Base-by-base conservation (phyloP, 2,797 vertebrate species). In the Chiropotes sagulatus region DNA sequence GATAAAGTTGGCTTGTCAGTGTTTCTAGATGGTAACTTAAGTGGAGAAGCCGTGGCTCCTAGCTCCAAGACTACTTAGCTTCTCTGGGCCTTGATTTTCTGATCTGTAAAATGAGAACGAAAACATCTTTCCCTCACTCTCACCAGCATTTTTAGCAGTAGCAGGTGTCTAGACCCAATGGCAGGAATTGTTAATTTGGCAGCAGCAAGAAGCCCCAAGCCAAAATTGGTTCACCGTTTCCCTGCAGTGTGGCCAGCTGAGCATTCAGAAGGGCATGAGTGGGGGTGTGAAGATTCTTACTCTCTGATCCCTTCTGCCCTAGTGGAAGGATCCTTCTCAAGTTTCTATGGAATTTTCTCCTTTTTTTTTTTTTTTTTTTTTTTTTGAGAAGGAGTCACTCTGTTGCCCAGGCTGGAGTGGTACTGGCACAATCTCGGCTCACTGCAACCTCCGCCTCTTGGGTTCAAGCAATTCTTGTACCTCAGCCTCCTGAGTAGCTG, bases 81-180 rank as follows among this genome's bases (percentile, higher is more conserved):
- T 78, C 44, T 79, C 76, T 87, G n/a, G 58, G 72, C 41, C 61
- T 93, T 83, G 54, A 36, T 80, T 90, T 90, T 89, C 82, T 90
- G 30, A 30, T 76, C 57, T 70, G 1, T 75, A 61, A 67, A 54
- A 48, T 52, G 48, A 46, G 30, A 72, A 54, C 33, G 61, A 52
- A 36, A 76, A 67, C 22, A 41, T 1, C 33, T 58, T 78, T 94
- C 87, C 67, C n/a, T 73, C 46, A 58, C 36, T 20, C 4, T 57
- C 44, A 22, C 5, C 61, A 5, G 61, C 46, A 75, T 92, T 85
- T 94, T 84, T 5, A 33, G 54, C 72, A 57, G n/a, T 39, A 88
- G 54, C 14, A 90, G 20, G 81, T 13, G 36, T 28, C 81, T 72
- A 46, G 44, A 80, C 28, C 30, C 36, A 73, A 81, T 54, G 48